Percentiles rank a stretch among this genome's conserved stretches.
phyloP scores from a whole-genome alignment of 2,888 invertebrate genomes.

The Pachliopta kotzebuea region DNA sequence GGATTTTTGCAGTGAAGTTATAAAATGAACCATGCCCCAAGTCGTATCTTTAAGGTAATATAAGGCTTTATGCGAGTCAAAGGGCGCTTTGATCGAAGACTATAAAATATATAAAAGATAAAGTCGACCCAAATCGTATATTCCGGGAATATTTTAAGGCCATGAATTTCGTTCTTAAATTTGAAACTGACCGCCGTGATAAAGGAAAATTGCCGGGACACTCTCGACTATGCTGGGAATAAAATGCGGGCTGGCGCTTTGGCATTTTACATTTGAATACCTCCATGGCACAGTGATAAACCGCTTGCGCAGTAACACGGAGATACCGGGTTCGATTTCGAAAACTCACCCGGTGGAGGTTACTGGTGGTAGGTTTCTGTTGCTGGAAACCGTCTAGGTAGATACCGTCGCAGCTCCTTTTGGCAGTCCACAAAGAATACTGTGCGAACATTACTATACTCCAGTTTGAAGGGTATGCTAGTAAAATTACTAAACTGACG shows the following conservation, averaged over 20 bases:
- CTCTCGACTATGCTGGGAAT: neutral
- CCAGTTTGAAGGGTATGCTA: no score
- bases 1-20: constrained; percentile 11
- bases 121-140: constrained; percentile 19
- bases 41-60: constrained; percentile 16
- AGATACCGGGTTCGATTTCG: no score
- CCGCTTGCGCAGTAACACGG: no score
- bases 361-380: no score
- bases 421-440: no score
- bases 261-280: neutral
- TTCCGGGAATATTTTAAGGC: constrained; percentile 25
- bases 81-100: constrained; percentile 19
- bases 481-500: no score
- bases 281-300: no score
- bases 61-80: constrained; percentile 22
- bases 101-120: constrained; percentile 28
- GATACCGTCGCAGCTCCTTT: no score
- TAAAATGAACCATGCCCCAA: constrained; percentile 6
- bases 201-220: constrained; percentile 18
- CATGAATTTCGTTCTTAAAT: constrained; percentile 28
- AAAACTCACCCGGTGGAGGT: no score
- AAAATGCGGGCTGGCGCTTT: neutral
- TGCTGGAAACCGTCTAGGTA: no score
- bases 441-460: no score
- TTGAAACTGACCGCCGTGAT: constrained; percentile 9